Evolutionary conservation across 2,888 invertebrate species (phyloP).

Genomic region (Miltochrista miniata): DNA sequence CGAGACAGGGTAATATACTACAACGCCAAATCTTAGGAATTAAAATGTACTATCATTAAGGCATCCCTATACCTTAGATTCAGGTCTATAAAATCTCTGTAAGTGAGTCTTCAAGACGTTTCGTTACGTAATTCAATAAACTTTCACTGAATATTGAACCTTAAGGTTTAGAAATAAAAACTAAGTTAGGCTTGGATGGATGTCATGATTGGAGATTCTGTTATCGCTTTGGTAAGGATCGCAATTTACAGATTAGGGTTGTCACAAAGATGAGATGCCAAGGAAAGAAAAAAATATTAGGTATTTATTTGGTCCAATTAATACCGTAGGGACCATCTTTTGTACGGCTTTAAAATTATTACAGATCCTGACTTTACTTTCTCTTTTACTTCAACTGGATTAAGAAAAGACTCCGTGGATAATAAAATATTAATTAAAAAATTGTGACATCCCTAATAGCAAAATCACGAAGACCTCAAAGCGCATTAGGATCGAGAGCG

Average conservation of each 20-base stretch:
- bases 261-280: background rate
- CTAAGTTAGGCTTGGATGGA: background rate
- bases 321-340: too few species aligned
- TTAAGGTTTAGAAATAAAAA: background rate
- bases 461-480: conserved; percentile 7
- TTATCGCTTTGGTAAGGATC: conserved; percentile 9
- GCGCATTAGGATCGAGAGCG: background rate
- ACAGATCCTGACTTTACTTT: too few species aligned
- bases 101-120: background rate
- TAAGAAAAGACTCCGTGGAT: too few species aligned
- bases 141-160: conserved; percentile 3
- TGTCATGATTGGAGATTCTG: conserved; percentile 9
- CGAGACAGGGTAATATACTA: too few species aligned
- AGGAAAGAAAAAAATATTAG: too few species aligned
- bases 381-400: too few species aligned
- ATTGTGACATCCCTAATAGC: conserved; percentile 7
- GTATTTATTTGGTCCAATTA: too few species aligned
- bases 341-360: too few species aligned
- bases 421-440: background rate
- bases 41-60: background rate
- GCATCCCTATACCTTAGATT: conserved; percentile 1
- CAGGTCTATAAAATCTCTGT: conserved; percentile 1
- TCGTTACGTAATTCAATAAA: conserved; percentile 2
- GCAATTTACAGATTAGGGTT: conserved; percentile 4
- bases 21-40: too few species aligned